Percentiles rank a stretch among this genome's conserved stretches.
These are phyloP conservation scores for Siniperca knerii DNA, from an alignment of 2,113 vertebrate genomes.

Conservation along the genomic window DNA sequence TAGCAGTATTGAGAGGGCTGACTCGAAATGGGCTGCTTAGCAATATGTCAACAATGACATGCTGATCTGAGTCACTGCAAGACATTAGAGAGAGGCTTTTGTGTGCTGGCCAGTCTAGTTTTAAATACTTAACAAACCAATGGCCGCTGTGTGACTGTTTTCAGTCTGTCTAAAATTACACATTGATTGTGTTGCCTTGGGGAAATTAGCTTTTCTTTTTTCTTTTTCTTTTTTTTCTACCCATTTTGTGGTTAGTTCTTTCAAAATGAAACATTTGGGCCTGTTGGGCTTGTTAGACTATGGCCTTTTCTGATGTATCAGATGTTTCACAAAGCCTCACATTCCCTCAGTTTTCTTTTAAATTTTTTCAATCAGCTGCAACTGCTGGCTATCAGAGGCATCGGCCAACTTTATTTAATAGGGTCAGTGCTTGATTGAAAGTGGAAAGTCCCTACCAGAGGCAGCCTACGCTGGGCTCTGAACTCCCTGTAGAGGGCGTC, in stretches of 20 bases:
- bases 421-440: neutral
- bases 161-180: neutral
- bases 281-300: neutral
- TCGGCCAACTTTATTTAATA: neutral
- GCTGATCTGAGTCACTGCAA: conserved; percentile 43
- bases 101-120: conserved; percentile 25
- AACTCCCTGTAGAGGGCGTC: conserved; percentile 1
- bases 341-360: neutral
- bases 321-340: neutral
- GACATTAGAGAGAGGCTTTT: conserved; percentile 25
- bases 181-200: conserved; percentile 5
- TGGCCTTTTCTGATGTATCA: neutral
- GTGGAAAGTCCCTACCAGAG: neutral
- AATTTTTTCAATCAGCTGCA: neutral
- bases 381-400: neutral
- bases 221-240: neutral
- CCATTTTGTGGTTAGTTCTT: neutral
- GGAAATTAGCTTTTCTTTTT: neutral
- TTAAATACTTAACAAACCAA: conserved; percentile 23
- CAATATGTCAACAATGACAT: conserved; percentile 58
- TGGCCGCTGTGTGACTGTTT: neutral
- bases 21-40: conserved; percentile 48
- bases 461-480: neutral
- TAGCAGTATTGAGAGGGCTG: conserved; percentile 29
- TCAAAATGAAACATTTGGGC: neutral